These are phyloP conservation scores for Streblospio benedicti DNA, from an alignment of 1,140 invertebrate genomes.

Conservation along the genomic window DNA sequence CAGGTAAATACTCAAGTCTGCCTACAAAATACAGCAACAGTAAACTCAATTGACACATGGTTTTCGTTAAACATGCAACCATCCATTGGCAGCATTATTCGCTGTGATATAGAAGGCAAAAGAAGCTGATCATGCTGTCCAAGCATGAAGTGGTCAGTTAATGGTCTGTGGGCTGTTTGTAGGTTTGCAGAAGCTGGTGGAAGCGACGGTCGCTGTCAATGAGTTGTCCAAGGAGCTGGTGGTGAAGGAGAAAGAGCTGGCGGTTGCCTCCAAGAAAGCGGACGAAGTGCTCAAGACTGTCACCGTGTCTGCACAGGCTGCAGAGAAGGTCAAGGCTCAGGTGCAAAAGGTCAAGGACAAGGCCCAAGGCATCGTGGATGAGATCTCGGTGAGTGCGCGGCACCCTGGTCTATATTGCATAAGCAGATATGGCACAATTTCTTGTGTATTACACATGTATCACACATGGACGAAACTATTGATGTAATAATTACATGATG, in stretches of 20 bases:
- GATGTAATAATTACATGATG: background rate
- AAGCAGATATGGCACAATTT: background rate
- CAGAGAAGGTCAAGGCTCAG: slow-evolving; percentile 89
- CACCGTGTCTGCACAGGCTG: slow-evolving; percentile 82
- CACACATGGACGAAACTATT: background rate
- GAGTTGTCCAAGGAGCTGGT: slow-evolving; percentile 84
- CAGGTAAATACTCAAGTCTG: no score
- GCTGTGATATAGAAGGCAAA: background rate
- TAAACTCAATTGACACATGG: no score
- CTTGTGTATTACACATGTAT: background rate
- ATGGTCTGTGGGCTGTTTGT: no score
- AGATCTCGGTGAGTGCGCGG: slow-evolving; percentile 61
- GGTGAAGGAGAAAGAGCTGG: slow-evolving; percentile 87
- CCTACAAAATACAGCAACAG: no score
- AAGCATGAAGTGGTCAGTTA: no score
- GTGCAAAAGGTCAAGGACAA: slow-evolving; percentile 92
- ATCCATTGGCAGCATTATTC: background rate
- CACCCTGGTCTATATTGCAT: background rate
- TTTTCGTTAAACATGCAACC: no score
- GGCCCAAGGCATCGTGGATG: slow-evolving; percentile 79
- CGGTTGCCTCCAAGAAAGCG: slow-evolving; percentile 79
- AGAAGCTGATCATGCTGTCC: no score
- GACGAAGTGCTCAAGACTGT: slow-evolving; percentile 63
- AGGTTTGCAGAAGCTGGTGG: slow-evolving; percentile 81
- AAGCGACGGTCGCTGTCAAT: slow-evolving; percentile 87